phyloP scores from a whole-genome alignment of 2,888 invertebrate species.

The Noctua fimbriata region DNA sequence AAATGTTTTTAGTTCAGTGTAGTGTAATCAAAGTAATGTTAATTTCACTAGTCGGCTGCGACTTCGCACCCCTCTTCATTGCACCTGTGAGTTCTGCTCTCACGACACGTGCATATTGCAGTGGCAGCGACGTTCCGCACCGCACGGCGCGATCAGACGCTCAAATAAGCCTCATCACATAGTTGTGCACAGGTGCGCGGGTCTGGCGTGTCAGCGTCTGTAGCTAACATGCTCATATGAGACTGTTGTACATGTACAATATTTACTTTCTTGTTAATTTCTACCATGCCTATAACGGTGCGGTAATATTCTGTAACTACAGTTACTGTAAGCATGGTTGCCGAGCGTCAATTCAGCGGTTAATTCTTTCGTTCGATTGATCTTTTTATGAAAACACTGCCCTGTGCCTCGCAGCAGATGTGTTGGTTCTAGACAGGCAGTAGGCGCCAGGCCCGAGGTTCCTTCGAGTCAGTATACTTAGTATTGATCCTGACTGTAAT shows the following conservation, averaged over 20 bases:
- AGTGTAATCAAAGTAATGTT: not conserved
- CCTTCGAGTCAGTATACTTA: not conserved
- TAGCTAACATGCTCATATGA: not conserved
- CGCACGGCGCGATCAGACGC: too few species aligned
- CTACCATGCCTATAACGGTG: not conserved
- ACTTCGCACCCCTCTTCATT: not conserved
- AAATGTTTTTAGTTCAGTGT: not conserved
- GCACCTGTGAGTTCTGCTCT: not conserved
- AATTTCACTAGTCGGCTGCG: not conserved
- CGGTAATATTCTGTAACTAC: not conserved
- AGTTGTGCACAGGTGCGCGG: not conserved
- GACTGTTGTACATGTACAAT: not conserved
- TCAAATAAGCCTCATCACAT: too few species aligned
- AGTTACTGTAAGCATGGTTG: not conserved
- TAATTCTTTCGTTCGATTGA: not conserved
- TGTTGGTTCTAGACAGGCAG: not conserved
- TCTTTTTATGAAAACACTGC: not conserved
- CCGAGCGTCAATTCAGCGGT: not conserved
- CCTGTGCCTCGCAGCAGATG: too few species aligned
- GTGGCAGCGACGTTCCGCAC: not conserved
- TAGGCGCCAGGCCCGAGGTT: not conserved
- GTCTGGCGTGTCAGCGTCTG: conserved; percentile 1
- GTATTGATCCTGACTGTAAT: conserved; percentile 9
- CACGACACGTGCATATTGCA: not conserved
- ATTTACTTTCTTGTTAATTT: not conserved